Evolutionary conservation across 1,140 invertebrate genomes (phyloP).

Genomic region (Agraylea sexmaculata): DNA sequence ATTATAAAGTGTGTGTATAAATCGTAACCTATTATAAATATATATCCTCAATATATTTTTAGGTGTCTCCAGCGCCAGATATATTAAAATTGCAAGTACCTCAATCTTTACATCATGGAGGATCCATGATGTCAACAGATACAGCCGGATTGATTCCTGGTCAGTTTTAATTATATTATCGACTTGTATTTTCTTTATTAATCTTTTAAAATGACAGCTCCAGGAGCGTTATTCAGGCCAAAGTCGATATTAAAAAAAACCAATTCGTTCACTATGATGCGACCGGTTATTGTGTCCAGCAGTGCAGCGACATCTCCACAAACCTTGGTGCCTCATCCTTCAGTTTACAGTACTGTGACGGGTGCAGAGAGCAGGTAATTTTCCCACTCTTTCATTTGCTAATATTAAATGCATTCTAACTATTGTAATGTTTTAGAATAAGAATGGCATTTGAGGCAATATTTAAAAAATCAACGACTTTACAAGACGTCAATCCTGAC

Average conservation of each 20-base stretch:
- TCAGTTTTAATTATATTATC: slow-evolving; percentile 15
- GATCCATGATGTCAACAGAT: slow-evolving; percentile 33
- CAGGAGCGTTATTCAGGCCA: slow-evolving; percentile 44
- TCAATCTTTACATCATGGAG: slow-evolving; percentile 21
- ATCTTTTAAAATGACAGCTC: slow-evolving; percentile 26
- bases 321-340: slow-evolving; percentile 48
- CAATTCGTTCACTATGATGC: slow-evolving; percentile 72
- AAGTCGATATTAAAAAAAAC: slow-evolving; percentile 90
- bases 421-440: slow-evolving; percentile 43
- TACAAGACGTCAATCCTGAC: slow-evolving; percentile 69
- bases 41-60: slow-evolving; percentile 1
- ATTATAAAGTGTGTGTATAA: background rate
- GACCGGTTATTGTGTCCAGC: slow-evolving; percentile 23
- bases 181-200: slow-evolving; percentile 1
- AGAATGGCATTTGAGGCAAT: slow-evolving; percentile 82
- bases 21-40: background rate
- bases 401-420: slow-evolving; percentile 3
- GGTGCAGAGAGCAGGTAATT: slow-evolving; percentile 65
- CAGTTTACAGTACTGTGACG: slow-evolving; percentile 72
- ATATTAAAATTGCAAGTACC: slow-evolving; percentile 30
- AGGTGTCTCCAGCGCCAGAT: slow-evolving; percentile 38
- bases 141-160: slow-evolving; percentile 34
- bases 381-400: slow-evolving; percentile 1
- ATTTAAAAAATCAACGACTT: slow-evolving; percentile 70
- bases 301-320: slow-evolving; percentile 18